These are phyloP conservation scores for Sciurus carolinensis DNA, from an alignment of 2,797 vertebrate genomes.

Conservation along the genomic window DNA sequence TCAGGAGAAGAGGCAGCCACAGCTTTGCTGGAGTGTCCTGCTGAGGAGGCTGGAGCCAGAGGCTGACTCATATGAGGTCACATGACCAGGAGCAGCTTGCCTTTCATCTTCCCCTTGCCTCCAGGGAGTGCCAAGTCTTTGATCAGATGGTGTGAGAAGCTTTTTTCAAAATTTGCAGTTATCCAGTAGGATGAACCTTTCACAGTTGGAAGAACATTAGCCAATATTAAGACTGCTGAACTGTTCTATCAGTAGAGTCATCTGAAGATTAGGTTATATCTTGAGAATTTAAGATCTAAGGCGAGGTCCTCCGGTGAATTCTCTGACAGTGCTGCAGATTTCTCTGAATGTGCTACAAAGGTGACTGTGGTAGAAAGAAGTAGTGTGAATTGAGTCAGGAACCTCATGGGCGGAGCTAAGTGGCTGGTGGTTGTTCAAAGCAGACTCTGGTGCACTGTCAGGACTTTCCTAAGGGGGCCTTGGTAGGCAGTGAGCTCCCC, in stretches of 20 bases:
- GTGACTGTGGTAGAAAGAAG: background rate
- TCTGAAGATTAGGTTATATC: background rate
- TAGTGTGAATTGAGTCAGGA: background rate
- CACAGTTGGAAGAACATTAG: background rate
- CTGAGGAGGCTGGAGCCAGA: background rate
- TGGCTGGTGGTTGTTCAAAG: background rate
- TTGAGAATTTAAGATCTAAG: background rate
- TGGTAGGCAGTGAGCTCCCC: background rate
- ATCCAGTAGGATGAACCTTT: background rate
- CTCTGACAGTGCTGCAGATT: background rate
- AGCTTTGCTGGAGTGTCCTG: background rate
- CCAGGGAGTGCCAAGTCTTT: background rate
- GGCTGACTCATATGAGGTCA: background rate
- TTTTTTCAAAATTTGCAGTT: conserved; percentile 7
- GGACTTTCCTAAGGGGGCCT: background rate
- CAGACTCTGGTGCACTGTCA: background rate
- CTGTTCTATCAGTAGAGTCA: background rate
- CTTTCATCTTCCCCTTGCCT: background rate
- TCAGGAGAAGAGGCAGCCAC: background rate
- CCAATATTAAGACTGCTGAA: background rate
- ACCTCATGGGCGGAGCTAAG: background rate
- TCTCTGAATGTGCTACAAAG: background rate
- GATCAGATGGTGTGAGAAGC: conserved; percentile 31
- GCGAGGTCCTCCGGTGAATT: background rate
- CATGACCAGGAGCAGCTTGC: background rate